Percentiles rank a stretch among this genome's conserved stretches.
Evolutionary conservation across 2,113 vertebrate genomes (phyloP).

Genomic region (Phylloscopus whistleri): DNA sequence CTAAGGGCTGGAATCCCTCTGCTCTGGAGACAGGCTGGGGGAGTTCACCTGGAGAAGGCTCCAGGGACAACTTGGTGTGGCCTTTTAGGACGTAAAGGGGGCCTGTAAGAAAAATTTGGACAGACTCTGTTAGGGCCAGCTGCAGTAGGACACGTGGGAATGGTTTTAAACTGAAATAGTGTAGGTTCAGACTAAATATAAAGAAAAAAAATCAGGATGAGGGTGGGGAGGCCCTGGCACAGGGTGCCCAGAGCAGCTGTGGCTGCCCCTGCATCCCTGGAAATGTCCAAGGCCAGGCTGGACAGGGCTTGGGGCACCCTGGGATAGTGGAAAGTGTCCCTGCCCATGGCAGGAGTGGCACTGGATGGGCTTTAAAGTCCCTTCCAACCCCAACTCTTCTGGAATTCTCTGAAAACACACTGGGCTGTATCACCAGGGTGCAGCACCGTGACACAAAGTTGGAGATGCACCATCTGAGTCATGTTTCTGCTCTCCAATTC

Average conservation of each 20-base stretch:
- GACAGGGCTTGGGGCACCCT: fast-evolving
- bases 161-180: not conserved
- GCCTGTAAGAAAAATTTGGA: not conserved
- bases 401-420: not conserved
- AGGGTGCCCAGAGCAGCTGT: not conserved
- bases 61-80: not conserved
- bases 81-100: not conserved
- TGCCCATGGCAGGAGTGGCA: not conserved
- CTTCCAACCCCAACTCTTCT: not conserved
- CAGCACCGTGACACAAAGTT: not conserved
- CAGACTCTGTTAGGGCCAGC: not conserved
- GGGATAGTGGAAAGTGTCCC: fast-evolving
- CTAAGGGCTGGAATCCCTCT: not conserved
- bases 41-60: not conserved
- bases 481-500: not conserved
- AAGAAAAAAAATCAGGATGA: not conserved
- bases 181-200: not conserved
- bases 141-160: not conserved
- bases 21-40: not conserved
- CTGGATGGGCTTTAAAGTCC: fast-evolving
- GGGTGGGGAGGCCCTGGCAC: fast-evolving
- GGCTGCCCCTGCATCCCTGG: not conserved
- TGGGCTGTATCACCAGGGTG: not conserved
- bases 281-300: fast-evolving
- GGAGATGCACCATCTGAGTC: not conserved